Percentiles rank a stretch among this genome's conserved stretches.
Evolutionary conservation across 2,113 vertebrate species (phyloP).

Genomic region (Tupaia chinensis): DNA sequence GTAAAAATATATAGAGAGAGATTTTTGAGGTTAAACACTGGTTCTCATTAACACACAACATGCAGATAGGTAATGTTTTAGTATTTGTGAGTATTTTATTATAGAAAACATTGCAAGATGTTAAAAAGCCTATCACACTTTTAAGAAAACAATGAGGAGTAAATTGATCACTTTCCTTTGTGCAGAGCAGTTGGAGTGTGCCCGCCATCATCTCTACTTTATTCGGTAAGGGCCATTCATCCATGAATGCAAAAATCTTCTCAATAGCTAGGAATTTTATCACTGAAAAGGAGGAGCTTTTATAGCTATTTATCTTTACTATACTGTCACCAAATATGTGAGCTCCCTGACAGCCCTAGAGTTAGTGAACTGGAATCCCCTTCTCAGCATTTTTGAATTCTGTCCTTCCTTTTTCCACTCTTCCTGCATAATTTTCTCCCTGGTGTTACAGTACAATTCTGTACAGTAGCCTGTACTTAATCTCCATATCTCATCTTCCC

Average conservation of each 20-base stretch:
- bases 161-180: neutral
- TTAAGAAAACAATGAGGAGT: neutral
- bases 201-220: slow-evolving; percentile 44
- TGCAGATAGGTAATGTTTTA: neutral
- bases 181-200: neutral
- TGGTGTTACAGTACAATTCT: slow-evolving; percentile 73
- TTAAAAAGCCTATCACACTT: neutral
- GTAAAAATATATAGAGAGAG: neutral
- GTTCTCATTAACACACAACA: neutral
- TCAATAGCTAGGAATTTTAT: slow-evolving; percentile 51
- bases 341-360: slow-evolving; percentile 47
- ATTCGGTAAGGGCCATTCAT: slow-evolving; percentile 47
- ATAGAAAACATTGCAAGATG: neutral
- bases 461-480: slow-evolving; percentile 68
- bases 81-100: neutral
- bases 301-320: slow-evolving; percentile 69
- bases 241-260: slow-evolving; percentile 48
- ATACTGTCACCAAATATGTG: slow-evolving; percentile 56
- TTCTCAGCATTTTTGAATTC: slow-evolving; percentile 37
- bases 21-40: neutral
- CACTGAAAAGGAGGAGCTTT: slow-evolving; percentile 29
- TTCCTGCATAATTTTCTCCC: slow-evolving; percentile 47
- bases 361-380: slow-evolving; percentile 70
- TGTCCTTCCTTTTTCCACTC: neutral
- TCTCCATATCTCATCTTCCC: slow-evolving; percentile 68